phyloP scores from a whole-genome alignment of 2,113 vertebrate genomes.

The Zapus hudsonius region DNA sequence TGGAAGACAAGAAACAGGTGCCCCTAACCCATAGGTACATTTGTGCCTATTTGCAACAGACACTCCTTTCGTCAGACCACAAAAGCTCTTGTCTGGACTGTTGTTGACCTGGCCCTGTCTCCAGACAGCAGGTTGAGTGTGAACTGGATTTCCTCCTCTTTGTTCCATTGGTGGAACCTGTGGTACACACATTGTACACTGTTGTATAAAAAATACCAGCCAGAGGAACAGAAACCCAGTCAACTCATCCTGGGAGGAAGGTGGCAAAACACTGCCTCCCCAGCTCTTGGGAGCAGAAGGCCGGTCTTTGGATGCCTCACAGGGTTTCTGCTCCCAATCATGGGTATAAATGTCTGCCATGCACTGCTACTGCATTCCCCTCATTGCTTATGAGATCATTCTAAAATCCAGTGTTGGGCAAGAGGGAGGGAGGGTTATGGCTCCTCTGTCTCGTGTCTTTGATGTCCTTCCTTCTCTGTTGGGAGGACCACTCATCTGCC shows the following conservation, averaged over 20 bases:
- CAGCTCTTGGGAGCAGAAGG: not conserved
- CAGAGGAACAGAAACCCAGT: not conserved
- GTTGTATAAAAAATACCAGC: not conserved
- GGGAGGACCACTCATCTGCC: too few species aligned
- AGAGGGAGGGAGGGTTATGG: not conserved
- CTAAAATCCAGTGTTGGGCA: not conserved
- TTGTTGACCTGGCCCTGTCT: not conserved
- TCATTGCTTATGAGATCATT: not conserved
- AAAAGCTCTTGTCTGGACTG: not conserved
- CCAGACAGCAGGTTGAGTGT: not conserved
- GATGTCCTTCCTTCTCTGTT: too few species aligned
- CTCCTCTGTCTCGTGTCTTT: not conserved
- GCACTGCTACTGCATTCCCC: not conserved
- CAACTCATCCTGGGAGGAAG: too few species aligned
- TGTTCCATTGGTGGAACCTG: not conserved
- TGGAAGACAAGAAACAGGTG: not conserved
- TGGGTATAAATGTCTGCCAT: not conserved
- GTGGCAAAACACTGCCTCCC: not conserved
- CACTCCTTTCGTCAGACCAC: not conserved
- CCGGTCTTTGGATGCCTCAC: not conserved
- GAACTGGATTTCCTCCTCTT: not conserved
- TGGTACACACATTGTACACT: accelerated
- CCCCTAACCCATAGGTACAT: not conserved
- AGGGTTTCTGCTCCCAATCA: not conserved
- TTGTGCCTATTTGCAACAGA: not conserved